Percentiles rank a stretch among this genome's conserved stretches.
Evolutionary conservation across 2,888 invertebrate species (phyloP).

Genomic region (Buathra laborator): DNA sequence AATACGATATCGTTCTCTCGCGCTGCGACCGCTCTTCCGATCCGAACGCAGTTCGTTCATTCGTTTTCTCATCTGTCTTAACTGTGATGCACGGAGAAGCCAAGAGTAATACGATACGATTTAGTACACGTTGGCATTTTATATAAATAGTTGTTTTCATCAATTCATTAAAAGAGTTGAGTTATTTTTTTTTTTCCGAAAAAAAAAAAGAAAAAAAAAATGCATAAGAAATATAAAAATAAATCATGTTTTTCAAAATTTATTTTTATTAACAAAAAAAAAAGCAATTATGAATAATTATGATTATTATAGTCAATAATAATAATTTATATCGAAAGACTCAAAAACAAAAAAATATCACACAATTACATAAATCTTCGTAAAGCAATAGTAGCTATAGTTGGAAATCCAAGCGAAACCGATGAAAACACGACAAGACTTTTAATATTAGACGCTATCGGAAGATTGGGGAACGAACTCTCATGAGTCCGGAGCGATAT

Average conservation of each 20-base stretch:
- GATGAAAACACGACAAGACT: constrained; percentile 4
- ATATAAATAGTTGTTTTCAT: not conserved
- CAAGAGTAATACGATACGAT: constrained; percentile 19
- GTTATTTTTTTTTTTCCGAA: not conserved
- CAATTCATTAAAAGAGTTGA: not conserved
- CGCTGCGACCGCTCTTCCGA: constrained; percentile 19
- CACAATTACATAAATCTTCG: not conserved
- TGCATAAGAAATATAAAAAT: not conserved
- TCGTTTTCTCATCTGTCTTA: constrained; percentile 2
- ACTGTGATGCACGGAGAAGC: not conserved
- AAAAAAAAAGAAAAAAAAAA: not conserved
- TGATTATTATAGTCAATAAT: too few relatives aligned
- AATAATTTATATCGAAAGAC: too few relatives aligned
- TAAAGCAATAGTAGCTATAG: not conserved
- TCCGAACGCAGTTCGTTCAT: constrained; percentile 1
- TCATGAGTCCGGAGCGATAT: not conserved
- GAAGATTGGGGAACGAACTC: constrained; percentile 22
- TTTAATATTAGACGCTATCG: constrained; percentile 9
- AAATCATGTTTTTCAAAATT: not conserved
- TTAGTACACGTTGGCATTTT: not conserved
- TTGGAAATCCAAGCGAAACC: not conserved
- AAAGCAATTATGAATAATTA: not conserved
- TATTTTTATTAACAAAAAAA: not conserved
- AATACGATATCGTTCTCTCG: constrained; percentile 25
- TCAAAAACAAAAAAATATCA: not conserved